Evolutionary conservation across 2,888 invertebrate species (phyloP).

Genomic region (Erannis defoliaria): DNA sequence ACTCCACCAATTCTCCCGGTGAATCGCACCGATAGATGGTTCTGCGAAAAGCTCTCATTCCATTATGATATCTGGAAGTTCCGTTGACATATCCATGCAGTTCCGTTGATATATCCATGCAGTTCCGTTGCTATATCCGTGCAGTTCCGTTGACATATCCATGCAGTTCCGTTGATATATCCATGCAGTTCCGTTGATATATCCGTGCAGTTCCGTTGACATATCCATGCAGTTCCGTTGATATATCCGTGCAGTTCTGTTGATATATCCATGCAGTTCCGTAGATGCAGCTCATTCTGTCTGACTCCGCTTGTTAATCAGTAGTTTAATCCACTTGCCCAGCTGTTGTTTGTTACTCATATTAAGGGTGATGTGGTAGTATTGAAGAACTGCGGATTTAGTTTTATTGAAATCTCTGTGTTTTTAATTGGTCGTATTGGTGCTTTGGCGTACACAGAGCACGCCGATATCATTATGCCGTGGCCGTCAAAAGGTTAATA

Average conservation of each 20-base stretch:
- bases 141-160: conserved; percentile 19
- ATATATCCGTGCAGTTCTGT: conserved; percentile 19
- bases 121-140: no score
- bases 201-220: neutral
- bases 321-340: conserved; percentile 77
- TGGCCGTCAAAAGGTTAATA: no score
- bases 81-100: no score
- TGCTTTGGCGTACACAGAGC: no score
- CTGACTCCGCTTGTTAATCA: conserved; percentile 75
- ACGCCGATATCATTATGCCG: no score
- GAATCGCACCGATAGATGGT: no score
- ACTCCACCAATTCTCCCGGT: no score
- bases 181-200: neutral
- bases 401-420: neutral
- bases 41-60: no score
- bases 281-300: conserved; percentile 60
- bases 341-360: conserved; percentile 61
- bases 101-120: conserved; percentile 14
- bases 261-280: conserved; percentile 12
- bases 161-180: conserved; percentile 6
- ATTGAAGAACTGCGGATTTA: neutral
- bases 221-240: conserved; percentile 8
- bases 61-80: no score
- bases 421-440: no score
- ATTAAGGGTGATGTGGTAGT: conserved; percentile 1